Evolutionary conservation across 2,797 vertebrate species (phyloP).

Genomic region (Sebastes trivittatus): DNA sequence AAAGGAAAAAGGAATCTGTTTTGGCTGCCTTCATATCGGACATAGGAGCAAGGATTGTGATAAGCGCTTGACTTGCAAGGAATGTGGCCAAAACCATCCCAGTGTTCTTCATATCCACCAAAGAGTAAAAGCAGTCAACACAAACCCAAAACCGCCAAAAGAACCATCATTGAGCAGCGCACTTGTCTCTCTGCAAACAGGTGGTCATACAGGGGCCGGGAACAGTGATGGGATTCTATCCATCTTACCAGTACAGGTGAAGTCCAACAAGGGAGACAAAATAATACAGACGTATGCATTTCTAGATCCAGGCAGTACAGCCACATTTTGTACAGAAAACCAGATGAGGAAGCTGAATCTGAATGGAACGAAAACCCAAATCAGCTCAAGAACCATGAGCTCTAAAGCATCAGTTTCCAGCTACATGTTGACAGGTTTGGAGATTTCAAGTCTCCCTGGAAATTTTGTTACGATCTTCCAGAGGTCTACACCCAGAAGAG

Average conservation of each 20-base stretch:
- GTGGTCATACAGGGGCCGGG: background rate
- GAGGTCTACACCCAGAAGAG: slow-evolving; percentile 9
- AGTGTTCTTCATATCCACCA: background rate
- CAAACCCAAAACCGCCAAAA: background rate
- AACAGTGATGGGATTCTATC: background rate
- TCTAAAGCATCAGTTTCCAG: background rate
- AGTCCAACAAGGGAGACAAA: background rate
- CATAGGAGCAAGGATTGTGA: background rate
- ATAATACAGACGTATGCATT: background rate
- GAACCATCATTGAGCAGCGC: background rate
- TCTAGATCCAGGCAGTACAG: background rate
- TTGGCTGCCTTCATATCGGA: background rate
- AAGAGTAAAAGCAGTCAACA: background rate
- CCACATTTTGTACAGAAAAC: background rate
- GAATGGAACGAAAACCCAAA: background rate
- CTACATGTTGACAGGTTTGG: background rate
- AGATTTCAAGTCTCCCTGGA: background rate
- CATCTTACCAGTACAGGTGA: background rate
- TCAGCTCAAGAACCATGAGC: background rate
- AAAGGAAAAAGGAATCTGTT: slow-evolving; percentile 3
- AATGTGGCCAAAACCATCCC: background rate
- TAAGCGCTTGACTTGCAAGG: background rate
- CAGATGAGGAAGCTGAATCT: background rate
- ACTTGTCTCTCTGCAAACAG: background rate
- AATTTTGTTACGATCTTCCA: background rate